Conservation (phyloP, 2,888 invertebrate species). For the Sylvicola cinctus region DNA sequence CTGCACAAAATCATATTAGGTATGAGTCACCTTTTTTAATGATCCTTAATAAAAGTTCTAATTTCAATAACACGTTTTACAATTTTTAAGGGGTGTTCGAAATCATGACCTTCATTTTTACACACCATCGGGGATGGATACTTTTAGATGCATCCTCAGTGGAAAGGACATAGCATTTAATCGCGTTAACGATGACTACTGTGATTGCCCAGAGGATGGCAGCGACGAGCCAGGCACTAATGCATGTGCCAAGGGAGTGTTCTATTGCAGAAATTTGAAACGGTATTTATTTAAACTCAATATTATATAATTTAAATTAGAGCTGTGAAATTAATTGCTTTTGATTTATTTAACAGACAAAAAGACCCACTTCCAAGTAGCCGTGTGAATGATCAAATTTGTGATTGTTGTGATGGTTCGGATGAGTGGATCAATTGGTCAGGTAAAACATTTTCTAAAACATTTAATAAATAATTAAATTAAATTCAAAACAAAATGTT, state of each 20-base stretch:
- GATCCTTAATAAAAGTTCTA: too few species aligned
- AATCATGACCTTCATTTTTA: constrained; percentile 25
- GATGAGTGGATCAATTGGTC: constrained; percentile 44
- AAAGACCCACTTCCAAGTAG: constrained; percentile 43
- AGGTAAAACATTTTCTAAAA: constrained; percentile 3
- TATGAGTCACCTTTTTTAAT: too few species aligned
- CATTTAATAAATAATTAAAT: too few species aligned
- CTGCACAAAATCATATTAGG: too few species aligned
- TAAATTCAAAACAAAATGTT: too few species aligned
- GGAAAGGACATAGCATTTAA: constrained; percentile 29
- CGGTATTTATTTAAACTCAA: not conserved
- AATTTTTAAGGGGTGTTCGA: constrained; percentile 13
- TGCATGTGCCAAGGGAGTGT: constrained; percentile 68
- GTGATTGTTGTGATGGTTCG: constrained; percentile 86
- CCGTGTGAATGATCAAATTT: constrained; percentile 81
- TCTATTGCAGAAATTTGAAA: constrained; percentile 41
- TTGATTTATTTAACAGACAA: too few species aligned
- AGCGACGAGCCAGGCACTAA: constrained; percentile 69
- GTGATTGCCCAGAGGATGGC: constrained; percentile 59
- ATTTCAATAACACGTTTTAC: too few species aligned
- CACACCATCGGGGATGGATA: constrained; percentile 23
- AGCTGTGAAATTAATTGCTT: too few species aligned
- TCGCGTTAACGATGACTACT: constrained; percentile 63
- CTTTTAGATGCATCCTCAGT: constrained; percentile 26
- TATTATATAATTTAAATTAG: too few species aligned